Base-by-base conservation (phyloP, 2,797 vertebrate genomes). In the Acipenser oxyrinchus region DNA sequence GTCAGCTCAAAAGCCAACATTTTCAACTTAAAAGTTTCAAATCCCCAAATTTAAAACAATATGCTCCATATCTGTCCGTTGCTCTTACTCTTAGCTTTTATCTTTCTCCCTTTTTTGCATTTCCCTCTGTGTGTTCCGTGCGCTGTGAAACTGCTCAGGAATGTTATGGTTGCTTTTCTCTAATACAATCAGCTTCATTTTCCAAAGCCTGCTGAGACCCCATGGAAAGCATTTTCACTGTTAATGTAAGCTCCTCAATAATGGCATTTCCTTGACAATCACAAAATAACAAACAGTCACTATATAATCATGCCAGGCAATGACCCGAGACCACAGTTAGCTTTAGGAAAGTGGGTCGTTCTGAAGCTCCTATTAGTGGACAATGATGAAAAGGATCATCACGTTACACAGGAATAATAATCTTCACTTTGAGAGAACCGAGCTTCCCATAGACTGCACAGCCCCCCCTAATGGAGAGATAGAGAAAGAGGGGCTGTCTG, bases 381-480 rank as follows among this genome's bases (percentile, higher is more conserved):
- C 76, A 77, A 80, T 67, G 71, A 75, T 83, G 77, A 78, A 68
- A 58, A 77, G 72, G 72, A 72, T 80, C 81, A 78, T 86, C 75
- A 72, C 77, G 78, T 87, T 86, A 83, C 86, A 72, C 64, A 12
- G 68, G 74, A 77, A 86, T 86, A 88, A 87, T 73, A 76, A 74
- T 74, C 72, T 73, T 81, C 77, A 83, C 84, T 87, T 82, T 87
- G 77, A 69, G 73, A 66, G 61, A 64, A 72, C 63, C 55, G 4
- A 37, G 23, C 23, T 37, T 13, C 55, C 12, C 55, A 10, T 10
- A 58, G 12, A 13, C 12, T 11, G 55, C 12, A 58, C 10, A 58
- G 6, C 12, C 6, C 55, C 13, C 13, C 11, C 55, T 58, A 7
- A 58, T 11, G 13, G 55, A 58, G 55, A 10, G 55, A 58, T 10